Base-by-base conservation (phyloP, 1,140 invertebrate species). In the Parapsyche elsis region DNA sequence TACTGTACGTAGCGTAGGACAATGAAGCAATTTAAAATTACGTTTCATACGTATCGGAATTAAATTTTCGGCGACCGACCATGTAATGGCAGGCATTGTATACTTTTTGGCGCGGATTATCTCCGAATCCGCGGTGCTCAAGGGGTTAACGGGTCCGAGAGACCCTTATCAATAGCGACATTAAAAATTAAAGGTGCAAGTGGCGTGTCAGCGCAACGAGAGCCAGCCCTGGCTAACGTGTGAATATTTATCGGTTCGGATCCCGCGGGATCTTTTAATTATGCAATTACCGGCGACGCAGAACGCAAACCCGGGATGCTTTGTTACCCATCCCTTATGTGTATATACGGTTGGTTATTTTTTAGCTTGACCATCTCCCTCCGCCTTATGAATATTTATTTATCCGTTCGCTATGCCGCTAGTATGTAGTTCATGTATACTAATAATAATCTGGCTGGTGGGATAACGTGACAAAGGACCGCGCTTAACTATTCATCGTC, bases 401-500 rank as follows among this genome's bases (percentile, higher is more conserved):
- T 4, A 38, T 38, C 30, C 30, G 30, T 38, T 4, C 30, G 7
- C 30, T 1, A 38, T 38, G 7, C 30, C 1, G 7, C 30, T 7
- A 38, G 30, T 38, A 38, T 38, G 7, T 38, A 38, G 7, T 38
- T 4, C 30, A 38, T 38, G 7, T 38, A 38, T 7, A 38, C 30
- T 38, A 4, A 38, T 38, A 38, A 14, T 53, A 53, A 53, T 53
- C 49, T 53, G 49, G 49, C 49, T 10, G 49, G 30, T 38, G 4
- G 49, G 49, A 53, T 24, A 67, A 26, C 23, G 64, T 14, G n/a
- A 61, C 59, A 61, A 61, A 61, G 59, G 59, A 23, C 59, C 59
- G 64, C 64, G 24, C 64, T 67, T 26, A 67, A 67, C 21, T 67
- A 67, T 67, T 67, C 24, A 67, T 67, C 64, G 24, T 30, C 64